phyloP scores from a whole-genome alignment of 2,113 vertebrate species.

The Phalacrocorax pelagicus region DNA sequence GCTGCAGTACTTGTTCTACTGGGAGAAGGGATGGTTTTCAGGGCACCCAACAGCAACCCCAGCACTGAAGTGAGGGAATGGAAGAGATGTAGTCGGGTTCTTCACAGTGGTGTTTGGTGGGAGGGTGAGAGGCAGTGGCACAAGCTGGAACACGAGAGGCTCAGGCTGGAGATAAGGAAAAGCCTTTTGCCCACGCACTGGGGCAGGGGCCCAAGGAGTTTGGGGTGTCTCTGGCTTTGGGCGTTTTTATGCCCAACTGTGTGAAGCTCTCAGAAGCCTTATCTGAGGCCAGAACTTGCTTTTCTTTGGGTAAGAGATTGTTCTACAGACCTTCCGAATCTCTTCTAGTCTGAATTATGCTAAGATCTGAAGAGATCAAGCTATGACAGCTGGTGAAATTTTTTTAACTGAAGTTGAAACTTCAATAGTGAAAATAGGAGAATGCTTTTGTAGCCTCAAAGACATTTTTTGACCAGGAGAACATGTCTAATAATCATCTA shows the following conservation, averaged over 20 bases:
- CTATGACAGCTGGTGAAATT: neutral
- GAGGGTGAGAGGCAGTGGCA: neutral
- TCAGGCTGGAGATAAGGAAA: neutral
- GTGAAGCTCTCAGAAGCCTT: neutral
- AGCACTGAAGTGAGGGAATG: fast-evolving
- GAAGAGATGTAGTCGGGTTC: neutral
- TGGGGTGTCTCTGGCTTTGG: neutral
- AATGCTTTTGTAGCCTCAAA: neutral
- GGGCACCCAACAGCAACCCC: fast-evolving
- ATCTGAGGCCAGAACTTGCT: neutral
- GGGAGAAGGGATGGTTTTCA: neutral
- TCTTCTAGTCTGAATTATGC: neutral
- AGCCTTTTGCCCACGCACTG: neutral
- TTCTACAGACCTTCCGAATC: neutral
- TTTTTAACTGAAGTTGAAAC: neutral
- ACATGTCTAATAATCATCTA: neutral
- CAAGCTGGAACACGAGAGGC: neutral
- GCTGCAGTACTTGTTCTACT: neutral
- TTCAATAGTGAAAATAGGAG: neutral
- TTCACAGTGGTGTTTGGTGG: fast-evolving
- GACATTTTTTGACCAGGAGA: neutral
- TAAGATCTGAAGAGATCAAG: neutral
- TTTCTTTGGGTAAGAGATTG: neutral
- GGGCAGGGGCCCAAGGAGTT: fast-evolving
- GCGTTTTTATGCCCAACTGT: fast-evolving